phyloP scores from a whole-genome alignment of 2,797 vertebrate species.

The Aselliscus stoliczkanus region DNA sequence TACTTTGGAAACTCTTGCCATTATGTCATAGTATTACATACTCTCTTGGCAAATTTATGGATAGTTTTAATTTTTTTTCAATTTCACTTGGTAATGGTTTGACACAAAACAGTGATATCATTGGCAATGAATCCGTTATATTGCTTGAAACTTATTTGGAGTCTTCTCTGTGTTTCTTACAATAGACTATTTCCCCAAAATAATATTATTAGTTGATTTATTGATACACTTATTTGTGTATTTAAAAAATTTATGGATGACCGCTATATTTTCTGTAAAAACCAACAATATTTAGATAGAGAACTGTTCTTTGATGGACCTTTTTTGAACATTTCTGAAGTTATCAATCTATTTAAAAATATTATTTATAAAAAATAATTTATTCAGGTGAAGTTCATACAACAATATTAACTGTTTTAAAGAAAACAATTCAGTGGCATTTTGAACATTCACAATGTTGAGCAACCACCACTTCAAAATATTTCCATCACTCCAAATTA shows the following conservation, averaged over 20 bases:
- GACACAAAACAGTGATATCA: slow-evolving; percentile 46
- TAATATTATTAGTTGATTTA: slow-evolving; percentile 41
- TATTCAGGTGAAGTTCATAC: not conserved
- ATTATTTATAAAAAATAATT: no score
- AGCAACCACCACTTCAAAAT: not conserved
- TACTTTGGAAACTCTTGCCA: slow-evolving; percentile 49
- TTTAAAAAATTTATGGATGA: not conserved
- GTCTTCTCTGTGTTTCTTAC: slow-evolving; percentile 2
- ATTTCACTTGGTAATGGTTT: slow-evolving; percentile 52
- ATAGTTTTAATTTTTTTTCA: slow-evolving; percentile 52
- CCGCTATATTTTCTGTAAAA: not conserved
- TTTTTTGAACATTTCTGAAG: not conserved
- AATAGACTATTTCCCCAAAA: slow-evolving; percentile 27
- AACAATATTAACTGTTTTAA: not conserved
- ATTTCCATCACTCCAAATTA: not conserved
- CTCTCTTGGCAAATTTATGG: slow-evolving; percentile 63
- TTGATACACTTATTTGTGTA: not conserved
- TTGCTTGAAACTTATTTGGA: slow-evolving; percentile 1
- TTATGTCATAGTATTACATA: slow-evolving; percentile 59
- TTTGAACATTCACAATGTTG: not conserved
- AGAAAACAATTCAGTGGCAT: not conserved
- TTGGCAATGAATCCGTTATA: slow-evolving; percentile 31
- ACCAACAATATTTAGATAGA: not conserved
- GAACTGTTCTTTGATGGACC: not conserved
- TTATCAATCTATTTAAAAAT: not conserved